These are phyloP conservation scores for Herminia tarsipennalis DNA, from an alignment of 2,888 invertebrate genomes.

Conservation along the genomic window DNA sequence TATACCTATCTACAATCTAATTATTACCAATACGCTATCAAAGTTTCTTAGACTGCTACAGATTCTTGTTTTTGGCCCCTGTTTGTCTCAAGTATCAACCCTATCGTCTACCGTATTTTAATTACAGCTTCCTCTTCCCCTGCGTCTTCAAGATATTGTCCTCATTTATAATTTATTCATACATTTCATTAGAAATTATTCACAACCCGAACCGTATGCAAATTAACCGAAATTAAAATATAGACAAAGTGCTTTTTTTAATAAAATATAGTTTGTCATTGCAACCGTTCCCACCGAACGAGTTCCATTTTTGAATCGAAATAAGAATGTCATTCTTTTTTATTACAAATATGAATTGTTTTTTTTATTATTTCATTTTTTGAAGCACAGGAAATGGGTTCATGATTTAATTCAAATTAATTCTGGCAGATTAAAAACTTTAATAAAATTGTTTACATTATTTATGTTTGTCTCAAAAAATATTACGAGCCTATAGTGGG, in stretches of 20 bases:
- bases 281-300: slow-evolving; percentile 71
- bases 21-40: too few relatives aligned
- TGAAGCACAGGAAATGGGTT: slow-evolving; percentile 21
- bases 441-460: background rate
- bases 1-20: too few relatives aligned
- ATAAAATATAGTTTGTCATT: slow-evolving; percentile 66
- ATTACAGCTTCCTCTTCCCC: slow-evolving; percentile 78
- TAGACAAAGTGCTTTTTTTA: slow-evolving; percentile 70
- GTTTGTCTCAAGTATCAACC: slow-evolving; percentile 49
- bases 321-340: slow-evolving; percentile 44
- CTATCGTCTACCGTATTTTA: slow-evolving; percentile 68
- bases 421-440: background rate
- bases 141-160: slow-evolving; percentile 75
- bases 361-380: slow-evolving; percentile 23
- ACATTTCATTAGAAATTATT: slow-evolving; percentile 73
- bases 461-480: background rate
- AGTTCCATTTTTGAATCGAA: slow-evolving; percentile 46
- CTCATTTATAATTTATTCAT: slow-evolving; percentile 76
- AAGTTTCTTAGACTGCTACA: too few relatives aligned
- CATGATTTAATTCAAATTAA: background rate
- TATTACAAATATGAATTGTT: slow-evolving; percentile 46
- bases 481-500: background rate
- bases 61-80: too few relatives aligned
- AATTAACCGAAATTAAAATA: slow-evolving; percentile 71
- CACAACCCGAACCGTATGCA: slow-evolving; percentile 68